Evolutionary conservation across 2,888 invertebrate genomes (phyloP).

Genomic region (Tenthredo notha): DNA sequence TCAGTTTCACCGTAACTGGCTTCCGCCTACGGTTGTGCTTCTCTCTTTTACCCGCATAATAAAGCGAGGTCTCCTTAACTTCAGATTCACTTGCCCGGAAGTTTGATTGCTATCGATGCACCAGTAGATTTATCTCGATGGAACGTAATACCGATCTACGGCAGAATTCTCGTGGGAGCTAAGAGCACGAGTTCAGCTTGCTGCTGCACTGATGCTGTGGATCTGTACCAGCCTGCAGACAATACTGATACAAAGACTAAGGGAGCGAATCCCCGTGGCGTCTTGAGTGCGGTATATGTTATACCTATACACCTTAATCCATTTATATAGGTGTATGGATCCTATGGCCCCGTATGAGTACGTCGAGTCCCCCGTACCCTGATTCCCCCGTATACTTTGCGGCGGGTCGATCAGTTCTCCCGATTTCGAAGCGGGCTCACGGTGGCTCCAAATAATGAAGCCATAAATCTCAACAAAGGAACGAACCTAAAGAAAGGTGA

Average conservation of each 20-base stretch:
- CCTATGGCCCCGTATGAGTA: background rate
- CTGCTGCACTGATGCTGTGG: background rate
- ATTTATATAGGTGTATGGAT: background rate
- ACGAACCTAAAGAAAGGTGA: conserved; percentile 47
- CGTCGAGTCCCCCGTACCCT: background rate
- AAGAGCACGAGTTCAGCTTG: background rate
- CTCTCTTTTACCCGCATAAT: background rate
- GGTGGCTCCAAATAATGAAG: conserved; percentile 52
- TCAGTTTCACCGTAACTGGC: conserved; percentile 26
- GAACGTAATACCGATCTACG: conserved; percentile 28
- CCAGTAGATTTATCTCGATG: conserved; percentile 33
- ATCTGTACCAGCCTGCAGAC: conserved; percentile 8
- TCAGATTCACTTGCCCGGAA: conserved; percentile 22
- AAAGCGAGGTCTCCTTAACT: background rate
- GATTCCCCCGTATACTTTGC: conserved; percentile 2
- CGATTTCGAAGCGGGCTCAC: conserved; percentile 38
- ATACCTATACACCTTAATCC: conserved; percentile 13
- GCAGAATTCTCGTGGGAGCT: conserved; percentile 44
- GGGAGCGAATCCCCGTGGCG: conserved; percentile 43
- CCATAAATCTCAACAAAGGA: conserved; percentile 46
- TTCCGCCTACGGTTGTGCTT: conserved; percentile 42
- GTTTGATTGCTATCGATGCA: conserved; percentile 31
- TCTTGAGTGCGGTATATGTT: conserved; percentile 18
- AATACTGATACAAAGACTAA: conserved; percentile 21
- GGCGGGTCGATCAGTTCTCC: conserved; percentile 49